Base-by-base conservation (phyloP, 2,888 invertebrate species). In the Phortica okadai region DNA sequence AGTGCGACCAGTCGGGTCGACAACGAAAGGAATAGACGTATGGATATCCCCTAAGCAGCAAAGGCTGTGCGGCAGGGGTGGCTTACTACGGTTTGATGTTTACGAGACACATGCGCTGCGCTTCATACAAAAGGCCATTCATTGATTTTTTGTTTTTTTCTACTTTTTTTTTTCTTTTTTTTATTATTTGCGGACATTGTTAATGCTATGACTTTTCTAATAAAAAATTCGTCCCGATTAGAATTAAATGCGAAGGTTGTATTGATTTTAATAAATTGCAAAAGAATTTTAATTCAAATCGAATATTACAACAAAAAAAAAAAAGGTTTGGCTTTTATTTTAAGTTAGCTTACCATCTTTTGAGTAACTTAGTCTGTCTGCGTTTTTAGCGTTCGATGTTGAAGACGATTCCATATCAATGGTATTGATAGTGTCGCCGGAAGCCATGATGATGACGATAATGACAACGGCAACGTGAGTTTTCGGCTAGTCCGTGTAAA, bases 361-460 rank as follows among this genome's bases (percentile, higher is more conserved):
- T 82, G 82, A 82, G 80, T 84, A 84, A 80, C 84, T 86, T 78
- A 92, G 93, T 89, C 93, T 90, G 83, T 93, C 93, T 82, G 93
- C 93, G 79, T 92, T 93, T 88, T 94, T 93, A 89, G 94, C 94
- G 91, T 92, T 93, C 80, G 92, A 92, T 86, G 93, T 92, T 3
- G 91, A 90, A 89, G 94, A 93, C 91, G 94, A 93, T 92, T 95
- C 95, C 92, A 95, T 93, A 93, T 96, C 96, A 90, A 96, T 96
- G 91, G 94, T 94, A 93, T 96, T 95, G 91, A 94, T 93, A 90
- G 92, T 94, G 92, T 96, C 96, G 91, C 95, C 95, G 92, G 96
- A 95, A 94, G 96, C 96, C 96, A 96, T 96, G 80, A 82, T 93
- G 93, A 93, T 77, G 74, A 79, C 59, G 56, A 4, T 56, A n/a